A percentile compares a stretch with the other conserved stretches of the same genome.
These are phyloP conservation scores for Mermis nigrescens DNA, from an alignment of 2,888 invertebrate genomes.

Conservation along the genomic window DNA sequence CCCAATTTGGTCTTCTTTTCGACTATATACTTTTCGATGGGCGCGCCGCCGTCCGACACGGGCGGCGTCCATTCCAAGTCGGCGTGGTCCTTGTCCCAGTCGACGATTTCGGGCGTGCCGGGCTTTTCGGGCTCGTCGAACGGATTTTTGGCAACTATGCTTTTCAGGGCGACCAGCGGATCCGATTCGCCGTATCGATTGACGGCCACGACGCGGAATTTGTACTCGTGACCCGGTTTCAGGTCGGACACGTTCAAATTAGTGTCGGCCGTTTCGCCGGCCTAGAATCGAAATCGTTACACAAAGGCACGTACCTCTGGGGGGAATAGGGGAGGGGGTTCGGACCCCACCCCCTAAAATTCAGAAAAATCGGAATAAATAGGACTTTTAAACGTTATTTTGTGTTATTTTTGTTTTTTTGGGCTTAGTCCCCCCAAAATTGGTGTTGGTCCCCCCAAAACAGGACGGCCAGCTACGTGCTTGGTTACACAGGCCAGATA, in stretches of 20 bases:
- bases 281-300: no score
- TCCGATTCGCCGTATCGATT: slow-evolving; percentile 37
- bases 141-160: slow-evolving; percentile 40
- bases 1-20: slow-evolving; percentile 86
- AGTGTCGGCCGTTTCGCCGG: slow-evolving; percentile 32
- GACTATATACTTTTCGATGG: slow-evolving; percentile 47
- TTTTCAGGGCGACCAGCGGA: slow-evolving; percentile 35
- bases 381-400: no score
- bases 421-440: no score
- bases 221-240: slow-evolving; percentile 52
- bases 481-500: no score
- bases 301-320: no score
- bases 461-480: no score
- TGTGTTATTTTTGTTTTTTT: no score
- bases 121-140: slow-evolving; percentile 36
- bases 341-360: no score
- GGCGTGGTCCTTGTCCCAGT: slow-evolving; percentile 32
- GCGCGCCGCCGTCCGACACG: slow-evolving; percentile 31
- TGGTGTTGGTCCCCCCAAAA: no score
- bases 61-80: slow-evolving; percentile 32
- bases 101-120: slow-evolving; percentile 33
- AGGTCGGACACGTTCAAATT: slow-evolving; percentile 53
- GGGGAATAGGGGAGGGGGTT: no score
- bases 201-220: slow-evolving; percentile 39
- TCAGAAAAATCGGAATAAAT: no score